Conservation (phyloP, 1,140 invertebrate genomes). For the Meteorus sp. region DNA sequence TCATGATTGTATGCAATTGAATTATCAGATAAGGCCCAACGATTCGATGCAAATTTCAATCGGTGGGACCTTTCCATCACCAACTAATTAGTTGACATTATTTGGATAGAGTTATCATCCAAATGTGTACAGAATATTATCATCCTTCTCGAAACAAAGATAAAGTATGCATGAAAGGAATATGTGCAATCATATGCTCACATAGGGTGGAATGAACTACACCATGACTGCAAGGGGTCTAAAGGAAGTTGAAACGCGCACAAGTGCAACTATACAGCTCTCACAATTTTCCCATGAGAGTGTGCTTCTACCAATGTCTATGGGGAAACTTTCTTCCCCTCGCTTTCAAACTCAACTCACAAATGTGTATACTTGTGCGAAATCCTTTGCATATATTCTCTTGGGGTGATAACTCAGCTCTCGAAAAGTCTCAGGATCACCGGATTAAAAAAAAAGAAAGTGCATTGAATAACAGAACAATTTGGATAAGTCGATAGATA, state of each 20-base stretch:
- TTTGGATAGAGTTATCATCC: too few relatives aligned
- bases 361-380: neutral
- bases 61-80: too few relatives aligned
- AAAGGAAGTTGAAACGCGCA: neutral
- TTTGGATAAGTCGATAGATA: too few relatives aligned
- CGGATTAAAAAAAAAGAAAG: neutral
- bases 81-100: too few relatives aligned
- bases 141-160: too few relatives aligned
- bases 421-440: neutral
- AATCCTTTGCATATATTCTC: conserved; percentile 1
- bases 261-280: neutral
- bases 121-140: too few relatives aligned
- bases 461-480: neutral
- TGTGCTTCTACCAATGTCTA: neutral
- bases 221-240: neutral
- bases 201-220: neutral
- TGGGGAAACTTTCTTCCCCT: neutral
- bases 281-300: neutral
- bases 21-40: too few relatives aligned
- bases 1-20: too few relatives aligned
- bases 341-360: neutral
- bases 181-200: too few relatives aligned
- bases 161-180: too few relatives aligned
- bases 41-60: too few relatives aligned
- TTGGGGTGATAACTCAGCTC: neutral